Percentiles rank a stretch among this genome's conserved stretches.
phyloP scores from a whole-genome alignment of 2,113 vertebrate species.

The Delphinapterus leucas region DNA sequence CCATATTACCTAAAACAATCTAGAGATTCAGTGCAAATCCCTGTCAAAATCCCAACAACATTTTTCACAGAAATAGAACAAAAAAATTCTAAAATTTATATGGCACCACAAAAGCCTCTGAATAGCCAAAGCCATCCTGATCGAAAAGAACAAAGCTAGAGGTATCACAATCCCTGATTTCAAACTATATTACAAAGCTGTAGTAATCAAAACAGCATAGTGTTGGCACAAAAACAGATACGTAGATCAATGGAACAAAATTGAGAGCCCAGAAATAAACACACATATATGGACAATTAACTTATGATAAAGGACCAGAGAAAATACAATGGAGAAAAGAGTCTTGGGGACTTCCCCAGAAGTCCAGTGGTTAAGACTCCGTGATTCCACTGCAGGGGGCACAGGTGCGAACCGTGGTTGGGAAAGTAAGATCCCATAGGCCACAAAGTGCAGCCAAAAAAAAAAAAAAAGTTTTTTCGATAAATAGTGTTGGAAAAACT shows the following conservation, averaged over 20 bases:
- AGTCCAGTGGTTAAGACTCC: too few relatives aligned
- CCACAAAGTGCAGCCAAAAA: too few relatives aligned
- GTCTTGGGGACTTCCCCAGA: too few relatives aligned
- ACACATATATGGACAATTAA: neutral
- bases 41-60: neutral
- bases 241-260: neutral
- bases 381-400: too few relatives aligned
- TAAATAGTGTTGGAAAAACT: neutral
- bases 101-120: neutral
- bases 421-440: too few relatives aligned
- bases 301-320: neutral
- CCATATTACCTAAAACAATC: neutral
- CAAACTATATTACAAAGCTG: neutral
- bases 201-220: neutral
- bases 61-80: neutral
- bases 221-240: neutral
- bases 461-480: neutral
- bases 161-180: neutral
- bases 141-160: neutral
- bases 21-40: neutral
- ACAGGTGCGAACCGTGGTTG: accelerated
- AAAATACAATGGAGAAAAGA: neutral
- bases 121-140: neutral
- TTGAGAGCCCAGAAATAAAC: neutral
- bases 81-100: neutral